phyloP scores from a whole-genome alignment of 2,113 vertebrate species.

The Chelonoidis abingdonii region DNA sequence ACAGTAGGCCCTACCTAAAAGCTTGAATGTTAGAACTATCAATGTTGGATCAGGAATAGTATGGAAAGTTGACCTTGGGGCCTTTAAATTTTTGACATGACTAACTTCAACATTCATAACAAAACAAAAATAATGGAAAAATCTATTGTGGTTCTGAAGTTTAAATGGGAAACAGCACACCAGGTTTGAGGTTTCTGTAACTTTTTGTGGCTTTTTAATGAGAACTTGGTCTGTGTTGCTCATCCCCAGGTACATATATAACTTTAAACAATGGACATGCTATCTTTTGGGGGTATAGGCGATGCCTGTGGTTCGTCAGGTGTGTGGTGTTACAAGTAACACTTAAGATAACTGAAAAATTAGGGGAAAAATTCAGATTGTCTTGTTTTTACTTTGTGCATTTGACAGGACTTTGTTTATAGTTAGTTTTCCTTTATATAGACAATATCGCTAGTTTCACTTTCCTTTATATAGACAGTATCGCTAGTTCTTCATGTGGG shows the following conservation, averaged over 20 bases:
- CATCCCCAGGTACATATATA: not conserved
- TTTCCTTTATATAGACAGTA: not conserved
- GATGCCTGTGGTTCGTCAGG: not conserved
- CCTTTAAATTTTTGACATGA: not conserved
- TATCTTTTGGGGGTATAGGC: not conserved
- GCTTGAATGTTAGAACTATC: not conserved
- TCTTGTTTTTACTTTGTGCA: not conserved
- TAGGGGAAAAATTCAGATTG: too few relatives aligned
- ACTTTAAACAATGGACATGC: not conserved
- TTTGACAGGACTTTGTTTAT: not conserved
- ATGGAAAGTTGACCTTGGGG: not conserved
- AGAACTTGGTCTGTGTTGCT: not conserved
- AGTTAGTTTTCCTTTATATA: not conserved
- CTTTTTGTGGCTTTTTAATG: not conserved
- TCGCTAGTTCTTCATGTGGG: not conserved
- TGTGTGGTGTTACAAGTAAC: not conserved
- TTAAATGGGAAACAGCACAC: not conserved
- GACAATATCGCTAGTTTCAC: not conserved
- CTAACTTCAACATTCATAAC: not conserved
- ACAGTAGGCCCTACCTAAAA: accelerated
- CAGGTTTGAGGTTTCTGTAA: not conserved
- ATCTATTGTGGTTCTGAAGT: not conserved
- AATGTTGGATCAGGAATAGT: not conserved
- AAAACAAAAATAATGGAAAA: not conserved
- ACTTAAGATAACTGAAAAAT: not conserved